Conservation (phyloP, 2,797 vertebrate genomes). For the Craterocephalus amniculus region DNA sequence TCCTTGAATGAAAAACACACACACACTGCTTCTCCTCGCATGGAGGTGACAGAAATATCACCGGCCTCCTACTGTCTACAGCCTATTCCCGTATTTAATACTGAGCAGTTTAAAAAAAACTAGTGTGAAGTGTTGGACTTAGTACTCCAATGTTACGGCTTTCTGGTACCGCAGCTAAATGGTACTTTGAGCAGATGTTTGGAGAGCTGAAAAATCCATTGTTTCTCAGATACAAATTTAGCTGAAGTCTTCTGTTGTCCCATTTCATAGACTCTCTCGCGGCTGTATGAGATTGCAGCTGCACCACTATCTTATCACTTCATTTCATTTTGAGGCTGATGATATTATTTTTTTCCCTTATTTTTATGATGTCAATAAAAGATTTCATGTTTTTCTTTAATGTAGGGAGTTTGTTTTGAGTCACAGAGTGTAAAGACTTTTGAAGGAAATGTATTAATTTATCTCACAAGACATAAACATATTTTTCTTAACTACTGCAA, state of each 20-base stretch:
- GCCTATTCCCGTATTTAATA: slow-evolving; percentile 42
- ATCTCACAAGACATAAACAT: no score
- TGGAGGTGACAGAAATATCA: slow-evolving; percentile 43
- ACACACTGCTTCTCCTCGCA: slow-evolving; percentile 17
- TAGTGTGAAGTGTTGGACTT: slow-evolving; percentile 5
- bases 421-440: slow-evolving; percentile 5
- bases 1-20: slow-evolving; percentile 35
- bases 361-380: background rate
- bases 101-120: slow-evolving; percentile 10
- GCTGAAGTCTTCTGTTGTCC: background rate
- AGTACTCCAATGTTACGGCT: background rate
- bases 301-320: no score
- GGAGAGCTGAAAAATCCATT: background rate
- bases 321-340: background rate
- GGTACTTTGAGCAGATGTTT: background rate
- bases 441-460: background rate
- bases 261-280: no score
- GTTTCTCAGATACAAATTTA: background rate
- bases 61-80: slow-evolving; percentile 29
- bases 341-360: no score
- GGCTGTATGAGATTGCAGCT: slow-evolving; percentile 1
- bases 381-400: background rate
- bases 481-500: no score
- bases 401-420: background rate
- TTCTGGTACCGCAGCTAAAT: background rate